Evolutionary conservation across 2,113 vertebrate genomes (phyloP), one percentile per base, ranked within the genome.

Genomic region (Cettia cetti): DNA sequence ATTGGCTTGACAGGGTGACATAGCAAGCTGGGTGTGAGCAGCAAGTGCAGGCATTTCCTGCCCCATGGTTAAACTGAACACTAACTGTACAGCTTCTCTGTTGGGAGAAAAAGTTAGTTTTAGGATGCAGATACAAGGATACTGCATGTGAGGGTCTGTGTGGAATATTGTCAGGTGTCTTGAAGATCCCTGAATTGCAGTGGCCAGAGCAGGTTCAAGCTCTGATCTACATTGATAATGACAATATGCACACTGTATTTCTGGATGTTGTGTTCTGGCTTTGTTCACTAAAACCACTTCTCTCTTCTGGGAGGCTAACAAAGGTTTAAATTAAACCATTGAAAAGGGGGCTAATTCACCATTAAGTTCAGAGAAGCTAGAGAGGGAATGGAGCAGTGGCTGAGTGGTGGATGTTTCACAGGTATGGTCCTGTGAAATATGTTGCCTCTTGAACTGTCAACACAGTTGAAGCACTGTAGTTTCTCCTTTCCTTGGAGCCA

Each of bases 1-100:
- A 94, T 84, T 93, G 75, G 16, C 52, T 95, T 96, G 91, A 93
- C 84, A 84, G 76, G 22, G 49, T 70, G 76, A 59, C 50, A 40
- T 68, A 33, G 56, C 60, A 88, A 94, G 57, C 39, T 37, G 31
- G 50, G 37, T 69, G 20, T 42, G 91, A 39, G 50, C 69, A 72
- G 77, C 69, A 87, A 90, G 31, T 63, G 18, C 33, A 61, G 26
- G 30, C 68, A 66, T 81, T 86, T 83, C 18, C 64, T 77, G 11
- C 52, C 50, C 83, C 20, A 1, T 4, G 20, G 47, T 52, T 95
- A 61, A 68, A 44, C 28, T 78, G 42, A 40, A 50, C 16, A n/a
- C 3, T 57, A 57, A 27, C 39, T 54, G 10, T 61, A 19, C 19
- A 77, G 64, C 47, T 79, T 82, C 72, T 60, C 44, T 85, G 19